Percentiles rank a stretch among this genome's conserved stretches.
Conservation (phyloP, 2,888 invertebrate genomes). For the Drosophila melanosoma region DNA sequence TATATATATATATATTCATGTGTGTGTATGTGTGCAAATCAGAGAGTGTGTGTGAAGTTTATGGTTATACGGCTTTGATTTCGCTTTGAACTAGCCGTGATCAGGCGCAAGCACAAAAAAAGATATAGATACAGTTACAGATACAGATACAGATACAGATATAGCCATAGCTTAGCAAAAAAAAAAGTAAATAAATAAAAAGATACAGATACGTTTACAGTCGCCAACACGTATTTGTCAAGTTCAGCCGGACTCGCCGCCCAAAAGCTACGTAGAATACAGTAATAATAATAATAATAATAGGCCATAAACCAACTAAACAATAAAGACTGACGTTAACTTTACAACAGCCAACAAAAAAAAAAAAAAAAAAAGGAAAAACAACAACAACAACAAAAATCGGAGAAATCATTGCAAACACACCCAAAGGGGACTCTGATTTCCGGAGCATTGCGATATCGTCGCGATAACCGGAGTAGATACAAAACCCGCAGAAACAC, state of each 20-base stretch:
- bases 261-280: conserved; percentile 5
- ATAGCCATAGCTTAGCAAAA: not conserved
- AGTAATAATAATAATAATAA: conserved; percentile 41
- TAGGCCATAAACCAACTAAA: conserved; percentile 43
- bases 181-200: not conserved
- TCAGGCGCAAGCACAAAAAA: conserved; percentile 21
- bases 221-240: conserved; percentile 45
- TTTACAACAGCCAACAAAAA: conserved; percentile 51
- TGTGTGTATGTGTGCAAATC: conserved; percentile 10
- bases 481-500: conserved; percentile 18
- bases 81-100: conserved; percentile 71
- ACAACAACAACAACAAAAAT: conserved; percentile 40
- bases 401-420: conserved; percentile 72
- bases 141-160: not conserved
- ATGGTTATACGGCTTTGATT: conserved; percentile 76
- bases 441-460: conserved; percentile 63
- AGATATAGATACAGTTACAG: conserved; percentile 7
- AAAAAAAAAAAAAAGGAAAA: conserved; percentile 1
- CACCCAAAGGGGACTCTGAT: conserved; percentile 67
- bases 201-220: conserved; percentile 6
- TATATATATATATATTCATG: not conserved
- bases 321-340: conserved; percentile 40
- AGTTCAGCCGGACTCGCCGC: conserved; percentile 17
- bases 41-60: conserved; percentile 39
- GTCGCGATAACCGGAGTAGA: conserved; percentile 61